Base-by-base conservation (phyloP, 2,888 invertebrate genomes). In the Caenorhabditis plicata region DNA sequence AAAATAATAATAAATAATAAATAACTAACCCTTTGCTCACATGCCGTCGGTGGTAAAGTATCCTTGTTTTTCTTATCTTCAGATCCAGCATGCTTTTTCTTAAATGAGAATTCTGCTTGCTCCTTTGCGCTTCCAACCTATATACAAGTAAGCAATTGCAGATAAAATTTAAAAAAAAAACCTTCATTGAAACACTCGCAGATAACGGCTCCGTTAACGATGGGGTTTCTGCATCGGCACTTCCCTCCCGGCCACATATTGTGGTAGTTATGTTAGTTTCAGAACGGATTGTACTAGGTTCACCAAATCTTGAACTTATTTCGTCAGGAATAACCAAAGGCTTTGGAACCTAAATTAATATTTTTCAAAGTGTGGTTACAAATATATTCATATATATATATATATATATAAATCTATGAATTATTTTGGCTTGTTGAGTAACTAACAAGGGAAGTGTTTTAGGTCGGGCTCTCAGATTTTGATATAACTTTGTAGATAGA, bases 271-370 rank as follows among this genome's bases (percentile, higher is more conserved):
- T 62, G 25, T 63, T 64, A 17, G 72, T 73, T 44, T 73, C 72
- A 0, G 70, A 71, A 33, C 60, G 68, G 56, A 73, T 52, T 4
- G 64, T 73, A 31, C 66, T 66, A 15, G 72, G 72, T 40, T 73
- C 72, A n/a, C 72, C 72, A 31, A 64, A 71, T 29, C 69, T 54
- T 20, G 77, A 79, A 48, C 73, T 76, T 41, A 78, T 78, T 33
- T 79, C 78, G 52, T 78, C 73, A 0, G 78, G 78, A 45, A 78
- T 78, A 56, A 76, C 68, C 17, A 78, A 48, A 4, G 75, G 50
- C 41, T 73, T 70, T 2, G 78, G 78, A 35, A 79, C 60, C 39
- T 50, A 52, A 26, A 40, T 31, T 40, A 39, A 11, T 7, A 33
- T 49, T 54, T 45, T 60, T 60, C 11, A 35, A n/a, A n/a, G n/a